A percentile compares a stretch with the other conserved stretches of the same genome.
These are phyloP conservation scores for Proterorhinus semilunaris DNA, from an alignment of 2,113 vertebrate species.

Conservation along the genomic window DNA sequence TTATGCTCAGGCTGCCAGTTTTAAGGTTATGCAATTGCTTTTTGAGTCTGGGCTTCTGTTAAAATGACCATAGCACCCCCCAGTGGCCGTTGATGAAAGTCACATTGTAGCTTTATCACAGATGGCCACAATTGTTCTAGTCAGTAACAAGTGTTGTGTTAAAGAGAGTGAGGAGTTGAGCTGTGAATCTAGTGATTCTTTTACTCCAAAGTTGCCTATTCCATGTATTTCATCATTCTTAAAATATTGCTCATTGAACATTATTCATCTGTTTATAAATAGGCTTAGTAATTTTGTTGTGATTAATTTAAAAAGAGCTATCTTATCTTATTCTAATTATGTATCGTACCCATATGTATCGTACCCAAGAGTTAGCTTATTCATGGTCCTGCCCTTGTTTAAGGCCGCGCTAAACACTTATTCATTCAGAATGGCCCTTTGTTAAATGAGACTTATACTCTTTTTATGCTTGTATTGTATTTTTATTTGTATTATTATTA, in stretches of 20 bases:
- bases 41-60: background rate
- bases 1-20: background rate
- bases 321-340: too few relatives aligned
- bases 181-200: constrained; percentile 3
- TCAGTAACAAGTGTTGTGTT: constrained; percentile 23
- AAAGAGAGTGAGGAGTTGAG: constrained; percentile 1
- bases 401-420: too few relatives aligned
- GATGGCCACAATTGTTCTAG: constrained; percentile 28
- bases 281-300: too few relatives aligned
- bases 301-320: too few relatives aligned
- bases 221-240: background rate
- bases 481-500: too few relatives aligned
- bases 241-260: background rate
- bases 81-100: constrained; percentile 21
- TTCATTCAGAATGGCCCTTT: too few relatives aligned
- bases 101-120: constrained; percentile 24
- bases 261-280: too few relatives aligned
- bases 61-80: constrained; percentile 39
- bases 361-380: too few relatives aligned
- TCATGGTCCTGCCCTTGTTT: too few relatives aligned
- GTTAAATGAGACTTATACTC: too few relatives aligned
- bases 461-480: too few relatives aligned
- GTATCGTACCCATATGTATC: too few relatives aligned
- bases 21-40: constrained; percentile 35
- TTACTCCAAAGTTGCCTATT: constrained; percentile 10